These are phyloP conservation scores for Takifugu rubripes DNA, from an alignment of 2,797 vertebrate species.

Conservation along the genomic window DNA sequence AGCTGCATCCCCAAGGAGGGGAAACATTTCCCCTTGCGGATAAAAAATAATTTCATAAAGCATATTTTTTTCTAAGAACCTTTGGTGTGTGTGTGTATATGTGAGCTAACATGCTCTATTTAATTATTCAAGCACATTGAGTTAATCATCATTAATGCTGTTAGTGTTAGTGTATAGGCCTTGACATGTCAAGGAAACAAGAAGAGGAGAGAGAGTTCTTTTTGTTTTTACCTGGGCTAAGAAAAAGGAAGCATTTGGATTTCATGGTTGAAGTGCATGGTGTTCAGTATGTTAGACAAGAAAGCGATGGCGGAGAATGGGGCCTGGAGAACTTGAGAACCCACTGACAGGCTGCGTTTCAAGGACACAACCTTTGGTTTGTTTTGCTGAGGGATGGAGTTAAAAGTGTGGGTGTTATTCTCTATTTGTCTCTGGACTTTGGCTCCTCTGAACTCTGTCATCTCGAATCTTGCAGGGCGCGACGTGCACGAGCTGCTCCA, in stretches of 20 bases:
- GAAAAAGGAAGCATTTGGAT: slow-evolving; percentile 36
- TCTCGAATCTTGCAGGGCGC: slow-evolving; percentile 46
- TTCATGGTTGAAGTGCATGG: slow-evolving; percentile 42
- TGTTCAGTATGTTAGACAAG: slow-evolving; percentile 39
- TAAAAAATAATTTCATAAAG: slow-evolving; percentile 22
- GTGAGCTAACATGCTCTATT: slow-evolving; percentile 37
- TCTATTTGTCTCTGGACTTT: slow-evolving; percentile 57
- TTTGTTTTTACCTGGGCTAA: slow-evolving; percentile 40
- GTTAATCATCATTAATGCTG: slow-evolving; percentile 56
- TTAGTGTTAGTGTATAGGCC: slow-evolving; percentile 29
- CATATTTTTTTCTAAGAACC: slow-evolving; percentile 2
- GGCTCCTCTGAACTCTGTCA: slow-evolving; percentile 47
- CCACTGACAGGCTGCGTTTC: slow-evolving; percentile 54
- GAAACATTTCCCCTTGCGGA: slow-evolving; percentile 44
- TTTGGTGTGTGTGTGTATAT: slow-evolving; percentile 28
- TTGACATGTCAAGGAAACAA: slow-evolving; percentile 38
- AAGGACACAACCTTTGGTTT: slow-evolving; percentile 65
- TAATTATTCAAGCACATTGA: slow-evolving; percentile 46
- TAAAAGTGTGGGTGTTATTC: slow-evolving; percentile 55
- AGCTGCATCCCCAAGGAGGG: slow-evolving; percentile 30
- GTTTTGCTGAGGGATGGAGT: slow-evolving; percentile 57
- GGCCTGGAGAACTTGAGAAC: slow-evolving; percentile 47
- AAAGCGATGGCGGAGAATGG: slow-evolving; percentile 29
- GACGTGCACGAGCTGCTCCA: slow-evolving; percentile 6
- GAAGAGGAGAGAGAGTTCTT: slow-evolving; percentile 31